Evolutionary conservation across 2,888 invertebrate genomes (phyloP), one percentile per base, ranked within the genome.

Genomic region (Zhuqinia jingwanae): DNA sequence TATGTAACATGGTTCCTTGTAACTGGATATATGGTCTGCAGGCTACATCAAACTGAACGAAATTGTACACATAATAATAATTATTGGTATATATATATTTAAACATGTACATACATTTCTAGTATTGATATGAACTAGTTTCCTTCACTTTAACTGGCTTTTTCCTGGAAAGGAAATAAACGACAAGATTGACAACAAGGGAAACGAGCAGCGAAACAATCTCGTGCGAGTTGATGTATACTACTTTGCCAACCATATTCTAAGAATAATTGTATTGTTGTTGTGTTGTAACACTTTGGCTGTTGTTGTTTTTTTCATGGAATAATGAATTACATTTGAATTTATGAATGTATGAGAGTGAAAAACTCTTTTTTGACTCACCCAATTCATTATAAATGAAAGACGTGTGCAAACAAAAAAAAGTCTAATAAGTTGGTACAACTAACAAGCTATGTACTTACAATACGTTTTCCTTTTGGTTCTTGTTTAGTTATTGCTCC

Each of bases 131-230:
- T n/a, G n/a, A n/a, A n/a, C n/a, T n/a, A n/a, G n/a, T n/a, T n/a
- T n/a, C n/a, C n/a, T n/a, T n/a, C n/a, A n/a, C n/a, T n/a, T n/a
- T n/a, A 8, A 17, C 15, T 77, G 77, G 77, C 22, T 77, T 56
- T 77, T 77, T 77, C 60, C 77, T 60, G 58, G 77, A 58, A 60
- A 77, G 77, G 60, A 77, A 77, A 77, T 77, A 60, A 77, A 77
- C 77, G 60, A 58, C 22, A 30, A 76, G 56, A 30, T 76, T 76
- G 76, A 76, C 76, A 76, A 56, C 56, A 47, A 2, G 58, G 15
- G 60, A 58, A 77, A 56, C 30, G n/a, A n/a, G n/a, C n/a, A n/a
- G n/a, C n/a, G n/a, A 42, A 2, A 6, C 2, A 20, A 3, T 56
- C 36, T 68, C 56, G 36, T 76, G 27, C 36, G 13, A 27, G 60